phyloP scores from a whole-genome alignment of 2,113 vertebrate species.

The Rynchops niger region DNA sequence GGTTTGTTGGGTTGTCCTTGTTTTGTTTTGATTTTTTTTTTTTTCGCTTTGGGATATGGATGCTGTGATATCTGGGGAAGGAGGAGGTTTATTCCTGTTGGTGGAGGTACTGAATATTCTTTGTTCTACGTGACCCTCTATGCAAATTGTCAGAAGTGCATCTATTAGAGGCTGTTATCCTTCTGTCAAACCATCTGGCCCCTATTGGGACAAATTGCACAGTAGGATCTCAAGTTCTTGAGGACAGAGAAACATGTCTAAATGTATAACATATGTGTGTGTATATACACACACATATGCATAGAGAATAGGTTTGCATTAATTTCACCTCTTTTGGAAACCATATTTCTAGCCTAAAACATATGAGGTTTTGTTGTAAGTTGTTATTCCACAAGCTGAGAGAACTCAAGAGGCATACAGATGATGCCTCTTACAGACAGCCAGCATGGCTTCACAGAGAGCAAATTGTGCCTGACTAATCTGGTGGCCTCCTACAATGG shows the following conservation, averaged over 20 bases:
- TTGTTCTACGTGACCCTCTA: not conserved
- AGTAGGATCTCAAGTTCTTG: not conserved
- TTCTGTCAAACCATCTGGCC: not conserved
- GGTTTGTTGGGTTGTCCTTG: not conserved
- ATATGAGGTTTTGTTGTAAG: not conserved
- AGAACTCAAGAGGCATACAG: not conserved
- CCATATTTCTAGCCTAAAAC: not conserved
- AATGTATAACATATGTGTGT: not conserved
- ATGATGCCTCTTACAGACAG: not conserved
- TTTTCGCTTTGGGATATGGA: not conserved
- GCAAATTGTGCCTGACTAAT: not conserved
- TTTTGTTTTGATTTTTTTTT: not conserved
- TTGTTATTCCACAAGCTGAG: not conserved
- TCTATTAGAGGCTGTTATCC: not conserved
- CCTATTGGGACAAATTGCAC: not conserved
- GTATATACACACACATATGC: not conserved
- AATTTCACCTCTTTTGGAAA: not conserved
- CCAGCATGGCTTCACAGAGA: not conserved
- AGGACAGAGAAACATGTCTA: not conserved
- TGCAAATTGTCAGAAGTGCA: not conserved
- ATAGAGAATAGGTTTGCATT: not conserved
- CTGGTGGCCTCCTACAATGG: not conserved
- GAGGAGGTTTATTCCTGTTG: not conserved
- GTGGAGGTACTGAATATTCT: not conserved
- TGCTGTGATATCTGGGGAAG: not conserved